Evolutionary conservation across 2,888 invertebrate genomes (phyloP).

Genomic region (Nomada ruficornis): DNA sequence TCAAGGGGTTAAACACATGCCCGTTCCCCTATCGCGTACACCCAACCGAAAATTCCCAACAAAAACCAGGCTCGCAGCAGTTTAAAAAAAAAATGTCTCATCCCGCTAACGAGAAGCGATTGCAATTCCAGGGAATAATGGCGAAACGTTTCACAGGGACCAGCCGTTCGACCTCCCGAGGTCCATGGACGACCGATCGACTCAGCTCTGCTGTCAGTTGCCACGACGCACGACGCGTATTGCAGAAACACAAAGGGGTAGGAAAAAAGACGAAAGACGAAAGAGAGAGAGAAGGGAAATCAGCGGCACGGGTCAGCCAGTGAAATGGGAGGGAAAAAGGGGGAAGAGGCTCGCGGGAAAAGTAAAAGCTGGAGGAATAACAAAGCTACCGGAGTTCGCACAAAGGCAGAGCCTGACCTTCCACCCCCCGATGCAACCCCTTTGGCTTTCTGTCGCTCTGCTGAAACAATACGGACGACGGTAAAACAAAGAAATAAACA

Average conservation of each 20-base stretch:
- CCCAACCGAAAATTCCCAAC: not conserved
- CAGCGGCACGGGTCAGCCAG: conserved; percentile 58
- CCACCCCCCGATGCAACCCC: conserved; percentile 37
- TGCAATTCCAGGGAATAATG: conserved; percentile 35
- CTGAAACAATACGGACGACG: conserved; percentile 81
- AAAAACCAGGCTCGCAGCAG: not conserved
- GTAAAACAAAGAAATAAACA: conserved; percentile 84
- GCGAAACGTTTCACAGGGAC: conserved; percentile 2
- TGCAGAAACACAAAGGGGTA: conserved; percentile 36
- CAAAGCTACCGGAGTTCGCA: conserved; percentile 75
- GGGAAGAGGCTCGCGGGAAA: conserved; percentile 44
- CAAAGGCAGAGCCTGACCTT: conserved; percentile 74
- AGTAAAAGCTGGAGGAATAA: conserved; percentile 74
- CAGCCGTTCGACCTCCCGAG: conserved; percentile 49
- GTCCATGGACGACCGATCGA: conserved; percentile 53
- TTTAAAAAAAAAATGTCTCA: conserved; percentile 18
- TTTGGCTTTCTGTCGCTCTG: conserved; percentile 54
- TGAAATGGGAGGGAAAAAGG: conserved; percentile 48
- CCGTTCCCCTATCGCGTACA: not conserved
- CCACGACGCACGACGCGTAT: conserved; percentile 34
- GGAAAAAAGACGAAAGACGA: conserved; percentile 15
- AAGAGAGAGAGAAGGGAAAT: conserved; percentile 31
- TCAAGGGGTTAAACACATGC: too few species aligned
- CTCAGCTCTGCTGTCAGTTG: conserved; percentile 47
- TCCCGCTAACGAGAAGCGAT: conserved; percentile 54